Evolutionary conservation across 2,888 invertebrate genomes (phyloP).

Genomic region (Erannis defoliaria): DNA sequence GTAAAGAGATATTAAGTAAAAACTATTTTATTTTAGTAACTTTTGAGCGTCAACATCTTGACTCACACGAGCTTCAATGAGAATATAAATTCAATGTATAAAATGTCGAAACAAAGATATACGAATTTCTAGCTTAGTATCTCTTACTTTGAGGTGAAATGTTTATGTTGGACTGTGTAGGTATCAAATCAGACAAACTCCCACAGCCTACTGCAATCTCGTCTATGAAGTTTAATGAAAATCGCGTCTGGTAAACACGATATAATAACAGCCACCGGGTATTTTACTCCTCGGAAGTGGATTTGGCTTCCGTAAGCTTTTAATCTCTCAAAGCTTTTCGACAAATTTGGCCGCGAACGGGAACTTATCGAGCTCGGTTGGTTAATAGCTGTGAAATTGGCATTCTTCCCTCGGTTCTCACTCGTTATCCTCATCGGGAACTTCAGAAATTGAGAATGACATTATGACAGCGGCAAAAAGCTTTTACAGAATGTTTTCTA

Average conservation of each 20-base stretch:
- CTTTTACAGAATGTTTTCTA: slow-evolving; percentile 10
- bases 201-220: slow-evolving; percentile 10
- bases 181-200: too few species aligned
- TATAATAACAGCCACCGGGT: slow-evolving; percentile 23
- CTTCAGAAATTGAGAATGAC: slow-evolving; percentile 26
- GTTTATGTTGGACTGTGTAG: too few species aligned
- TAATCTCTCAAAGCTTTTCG: slow-evolving; percentile 33
- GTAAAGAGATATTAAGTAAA: too few species aligned
- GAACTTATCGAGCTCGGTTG: slow-evolving; percentile 28
- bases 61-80: too few species aligned
- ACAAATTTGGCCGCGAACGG: slow-evolving; percentile 29
- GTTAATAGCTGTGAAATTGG: slow-evolving; percentile 38
- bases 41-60: too few species aligned
- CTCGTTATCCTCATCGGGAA: slow-evolving; percentile 18
- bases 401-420: slow-evolving; percentile 23
- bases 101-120: too few species aligned
- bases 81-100: too few species aligned
- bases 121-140: too few species aligned
- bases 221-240: slow-evolving; percentile 11
- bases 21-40: too few species aligned
- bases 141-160: too few species aligned
- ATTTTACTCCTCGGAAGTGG: slow-evolving; percentile 28
- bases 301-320: slow-evolving; percentile 31
- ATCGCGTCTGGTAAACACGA: slow-evolving; percentile 21
- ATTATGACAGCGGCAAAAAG: slow-evolving; percentile 26